phyloP scores from a whole-genome alignment of 64 coral and sea anemone genomes.

The Anthopleura sola region DNA sequence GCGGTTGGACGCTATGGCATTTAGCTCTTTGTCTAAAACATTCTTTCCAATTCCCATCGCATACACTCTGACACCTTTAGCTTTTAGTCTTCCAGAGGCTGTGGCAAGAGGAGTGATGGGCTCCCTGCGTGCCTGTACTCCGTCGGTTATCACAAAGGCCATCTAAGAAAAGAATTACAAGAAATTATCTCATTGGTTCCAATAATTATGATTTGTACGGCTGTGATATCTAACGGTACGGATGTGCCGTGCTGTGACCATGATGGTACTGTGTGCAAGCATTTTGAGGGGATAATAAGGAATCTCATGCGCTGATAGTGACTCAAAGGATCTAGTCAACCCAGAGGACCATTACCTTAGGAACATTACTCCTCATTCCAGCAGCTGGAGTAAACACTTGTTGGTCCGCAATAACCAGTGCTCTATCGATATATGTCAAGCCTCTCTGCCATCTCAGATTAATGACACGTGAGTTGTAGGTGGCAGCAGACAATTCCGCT shows the following conservation, averaged over 20 bases:
- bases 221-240: too few species aligned
- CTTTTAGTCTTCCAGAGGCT: conserved; percentile 10
- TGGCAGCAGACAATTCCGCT: neutral
- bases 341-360: conserved; percentile 34
- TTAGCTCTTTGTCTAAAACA: too few species aligned
- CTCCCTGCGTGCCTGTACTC: conserved; percentile 24
- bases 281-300: too few species aligned
- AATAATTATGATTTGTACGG: too few species aligned
- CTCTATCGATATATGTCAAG: conserved; percentile 71
- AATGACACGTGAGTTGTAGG: neutral
- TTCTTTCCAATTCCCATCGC: conserved; percentile 32
- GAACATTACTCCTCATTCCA: conserved; percentile 11
- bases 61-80: conserved; percentile 26
- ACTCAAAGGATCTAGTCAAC: too few species aligned
- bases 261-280: too few species aligned
- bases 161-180: conserved; percentile 1
- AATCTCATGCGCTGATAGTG: too few species aligned
- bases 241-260: too few species aligned
- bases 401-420: conserved; percentile 37
- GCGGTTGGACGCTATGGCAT: too few species aligned
- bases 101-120: neutral
- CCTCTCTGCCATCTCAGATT: conserved; percentile 53
- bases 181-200: neutral
- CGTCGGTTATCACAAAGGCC: conserved; percentile 40
- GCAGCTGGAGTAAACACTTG: conserved; percentile 27